Percentiles rank a stretch among this genome's conserved stretches.
These are phyloP conservation scores for Spialia ferax DNA, from an alignment of 2,888 invertebrate genomes.

Conservation along the genomic window DNA sequence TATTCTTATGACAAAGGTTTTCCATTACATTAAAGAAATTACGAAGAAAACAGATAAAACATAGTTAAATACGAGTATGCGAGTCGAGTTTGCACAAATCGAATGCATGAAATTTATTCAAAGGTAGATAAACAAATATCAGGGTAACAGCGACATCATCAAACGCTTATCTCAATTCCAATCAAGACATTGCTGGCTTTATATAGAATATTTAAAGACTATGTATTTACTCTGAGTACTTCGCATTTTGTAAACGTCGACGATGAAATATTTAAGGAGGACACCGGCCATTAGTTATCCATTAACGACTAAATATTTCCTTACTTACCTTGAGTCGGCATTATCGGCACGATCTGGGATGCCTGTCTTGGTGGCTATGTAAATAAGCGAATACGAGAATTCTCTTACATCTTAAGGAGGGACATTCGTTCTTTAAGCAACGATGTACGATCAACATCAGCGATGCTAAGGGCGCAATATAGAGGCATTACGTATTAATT, in stretches of 20 bases:
- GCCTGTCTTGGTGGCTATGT: constrained; percentile 45
- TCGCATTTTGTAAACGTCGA: constrained; percentile 40
- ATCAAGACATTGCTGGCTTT: constrained; percentile 17
- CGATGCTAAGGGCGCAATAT: not conserved
- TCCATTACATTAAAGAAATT: no score
- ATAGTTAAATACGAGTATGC: no score
- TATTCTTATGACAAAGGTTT: no score
- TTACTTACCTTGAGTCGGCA: constrained; percentile 39
- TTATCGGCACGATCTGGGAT: constrained; percentile 47
- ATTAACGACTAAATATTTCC: constrained; percentile 50
- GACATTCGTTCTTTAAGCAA: constrained; percentile 32
- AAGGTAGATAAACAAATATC: constrained; percentile 20
- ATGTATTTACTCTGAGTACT: constrained; percentile 34
- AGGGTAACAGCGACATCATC: constrained; percentile 5
- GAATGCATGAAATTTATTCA: not conserved
- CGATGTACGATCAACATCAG: constrained; percentile 25
- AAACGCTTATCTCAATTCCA: constrained; percentile 20
- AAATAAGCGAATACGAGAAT: constrained; percentile 50
- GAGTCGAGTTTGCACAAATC: not conserved
- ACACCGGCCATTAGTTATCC: constrained; percentile 47
- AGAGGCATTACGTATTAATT: not conserved
- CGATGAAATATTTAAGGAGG: constrained; percentile 40
- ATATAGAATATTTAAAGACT: constrained; percentile 28
- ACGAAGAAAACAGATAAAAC: no score
- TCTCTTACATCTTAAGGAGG: constrained; percentile 43